Conservation (phyloP, 2,888 invertebrate species). For the Kryphioiulus occultus region DNA sequence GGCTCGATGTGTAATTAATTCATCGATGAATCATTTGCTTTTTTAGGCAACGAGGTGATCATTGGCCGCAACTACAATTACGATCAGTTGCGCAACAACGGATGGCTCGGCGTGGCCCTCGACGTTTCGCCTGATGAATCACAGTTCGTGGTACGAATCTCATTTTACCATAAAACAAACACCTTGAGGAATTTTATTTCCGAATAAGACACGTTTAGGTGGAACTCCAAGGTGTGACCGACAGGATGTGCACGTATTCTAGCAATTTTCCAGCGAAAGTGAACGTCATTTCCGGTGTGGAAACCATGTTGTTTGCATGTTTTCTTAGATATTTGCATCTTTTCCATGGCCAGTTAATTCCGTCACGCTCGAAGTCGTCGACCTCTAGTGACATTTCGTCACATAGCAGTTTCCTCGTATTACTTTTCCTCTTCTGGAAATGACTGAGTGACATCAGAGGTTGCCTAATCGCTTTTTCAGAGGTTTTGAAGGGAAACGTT, state of each 20-base stretch:
- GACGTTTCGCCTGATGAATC: constrained; percentile 66
- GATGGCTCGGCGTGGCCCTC: constrained; percentile 65
- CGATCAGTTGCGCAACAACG: constrained; percentile 44
- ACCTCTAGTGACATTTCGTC: constrained; percentile 4
- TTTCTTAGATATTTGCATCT: not conserved
- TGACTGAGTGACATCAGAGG: not conserved
- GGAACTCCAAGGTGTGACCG: not conserved
- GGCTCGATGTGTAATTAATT: not conserved
- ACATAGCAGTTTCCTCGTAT: not conserved
- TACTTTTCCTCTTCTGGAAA: not conserved
- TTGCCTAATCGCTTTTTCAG: not conserved
- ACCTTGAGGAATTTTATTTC: not conserved
- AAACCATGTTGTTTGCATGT: not conserved
- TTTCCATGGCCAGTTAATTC: not conserved
- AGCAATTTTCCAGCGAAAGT: no score
- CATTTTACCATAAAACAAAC: not conserved
- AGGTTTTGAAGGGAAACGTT: not conserved
- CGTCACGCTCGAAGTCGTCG: not conserved
- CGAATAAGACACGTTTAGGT: not conserved
- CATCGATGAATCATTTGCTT: not conserved
- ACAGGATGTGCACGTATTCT: not conserved
- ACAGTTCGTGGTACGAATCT: constrained; percentile 62
- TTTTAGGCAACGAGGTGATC: constrained; percentile 26
- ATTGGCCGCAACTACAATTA: constrained; percentile 9
- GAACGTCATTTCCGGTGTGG: not conserved